These are phyloP conservation scores for Hormiphora californensis DNA, from an alignment of 37 sponge, comb jelly and placozoan genomes.

Conservation along the genomic window DNA sequence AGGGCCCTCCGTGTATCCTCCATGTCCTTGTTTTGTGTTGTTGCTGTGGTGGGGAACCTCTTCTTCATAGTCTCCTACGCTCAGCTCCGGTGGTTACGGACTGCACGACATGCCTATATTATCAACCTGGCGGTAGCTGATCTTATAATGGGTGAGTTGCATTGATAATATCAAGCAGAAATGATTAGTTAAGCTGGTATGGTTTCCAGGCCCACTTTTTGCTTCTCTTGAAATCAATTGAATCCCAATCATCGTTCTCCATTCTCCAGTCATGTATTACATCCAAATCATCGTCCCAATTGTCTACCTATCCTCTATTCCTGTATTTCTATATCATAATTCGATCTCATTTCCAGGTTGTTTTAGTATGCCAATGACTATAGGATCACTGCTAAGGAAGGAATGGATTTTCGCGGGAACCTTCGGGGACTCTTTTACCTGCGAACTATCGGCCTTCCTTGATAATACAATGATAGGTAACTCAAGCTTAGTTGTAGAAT, in stretches of 20 bases:
- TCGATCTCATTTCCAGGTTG: not conserved
- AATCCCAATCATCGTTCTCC: no score
- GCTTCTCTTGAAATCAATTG: no score
- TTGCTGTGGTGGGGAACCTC: not conserved
- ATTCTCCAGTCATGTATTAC: no score
- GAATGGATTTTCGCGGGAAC: not conserved
- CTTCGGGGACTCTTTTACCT: conserved; percentile 1
- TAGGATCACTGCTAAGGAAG: not conserved
- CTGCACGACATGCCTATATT: conserved; percentile 27
- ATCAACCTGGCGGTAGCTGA: conserved; percentile 51
- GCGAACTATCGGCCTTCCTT: conserved; percentile 30
- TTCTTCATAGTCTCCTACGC: conserved; percentile 33
- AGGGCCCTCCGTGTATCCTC: conserved; percentile 29
- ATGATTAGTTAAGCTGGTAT: no score
- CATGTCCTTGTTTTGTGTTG: conserved; percentile 45
- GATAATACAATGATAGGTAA: conserved; percentile 42
- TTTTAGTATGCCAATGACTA: conserved; percentile 25
- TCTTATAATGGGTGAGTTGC: conserved; percentile 18
- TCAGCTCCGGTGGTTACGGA: conserved; percentile 38
- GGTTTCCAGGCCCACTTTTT: no score
- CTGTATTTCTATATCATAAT: not conserved
- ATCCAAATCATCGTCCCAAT: no score
- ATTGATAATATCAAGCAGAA: no score
- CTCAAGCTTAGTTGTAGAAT: not conserved
- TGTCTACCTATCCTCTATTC: no score